Evolutionary conservation across 2,888 invertebrate genomes (phyloP).

Genomic region (Melinaea marsaeus): DNA sequence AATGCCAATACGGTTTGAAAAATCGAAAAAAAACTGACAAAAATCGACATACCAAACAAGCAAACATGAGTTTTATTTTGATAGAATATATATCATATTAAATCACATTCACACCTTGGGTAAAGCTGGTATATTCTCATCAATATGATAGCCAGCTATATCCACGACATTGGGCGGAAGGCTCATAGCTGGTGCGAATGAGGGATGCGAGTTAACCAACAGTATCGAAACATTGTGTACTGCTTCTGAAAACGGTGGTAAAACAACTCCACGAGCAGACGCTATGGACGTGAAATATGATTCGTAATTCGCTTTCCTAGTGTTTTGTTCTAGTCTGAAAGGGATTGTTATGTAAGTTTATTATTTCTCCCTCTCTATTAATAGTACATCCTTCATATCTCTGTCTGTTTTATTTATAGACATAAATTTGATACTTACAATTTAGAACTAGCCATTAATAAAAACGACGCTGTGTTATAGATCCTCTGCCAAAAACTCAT

Average conservation of each 20-base stretch:
- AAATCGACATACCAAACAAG: neutral
- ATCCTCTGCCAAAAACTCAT: constrained; percentile 48
- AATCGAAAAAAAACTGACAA: neutral
- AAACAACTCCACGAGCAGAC: constrained; percentile 38
- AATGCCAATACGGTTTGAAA: neutral
- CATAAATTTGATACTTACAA: constrained; percentile 11
- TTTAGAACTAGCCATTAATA: constrained; percentile 6
- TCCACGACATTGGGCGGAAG: constrained; percentile 52
- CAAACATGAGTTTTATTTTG: neutral
- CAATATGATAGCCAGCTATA: constrained; percentile 55
- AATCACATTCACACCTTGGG: constrained; percentile 44
- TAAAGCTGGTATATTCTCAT: constrained; percentile 41
- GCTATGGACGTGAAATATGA: constrained; percentile 43
- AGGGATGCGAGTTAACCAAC: constrained; percentile 51
- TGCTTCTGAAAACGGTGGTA: constrained; percentile 42
- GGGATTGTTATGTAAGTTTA: neutral
- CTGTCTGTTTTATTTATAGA: neutral
- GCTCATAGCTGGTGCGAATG: constrained; percentile 40
- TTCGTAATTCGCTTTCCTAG: constrained; percentile 34
- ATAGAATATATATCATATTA: neutral
- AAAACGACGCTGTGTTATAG: constrained; percentile 34
- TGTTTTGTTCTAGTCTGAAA: constrained; percentile 6
- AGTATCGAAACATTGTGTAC: constrained; percentile 46
- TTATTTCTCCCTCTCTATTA: neutral
- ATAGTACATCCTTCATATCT: neutral